phyloP scores from a whole-genome alignment of 2,888 invertebrate genomes.

The Trachelus troglodyta region DNA sequence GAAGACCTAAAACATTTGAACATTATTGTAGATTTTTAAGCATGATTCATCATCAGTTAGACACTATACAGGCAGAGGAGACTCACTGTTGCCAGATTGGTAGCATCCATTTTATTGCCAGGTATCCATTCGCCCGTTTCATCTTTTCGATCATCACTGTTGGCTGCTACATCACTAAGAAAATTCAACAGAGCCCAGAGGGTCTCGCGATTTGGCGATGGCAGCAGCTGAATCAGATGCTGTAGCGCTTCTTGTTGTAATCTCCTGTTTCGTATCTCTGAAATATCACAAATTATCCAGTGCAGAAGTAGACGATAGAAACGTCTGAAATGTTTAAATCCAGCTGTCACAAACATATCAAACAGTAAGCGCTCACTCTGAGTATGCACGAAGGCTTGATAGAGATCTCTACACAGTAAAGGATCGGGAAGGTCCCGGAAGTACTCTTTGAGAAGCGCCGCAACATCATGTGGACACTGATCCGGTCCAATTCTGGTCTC shows the following conservation, averaged over 20 bases:
- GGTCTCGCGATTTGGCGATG: slow-evolving; percentile 90
- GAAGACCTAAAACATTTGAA: slow-evolving; percentile 71
- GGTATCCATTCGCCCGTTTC: slow-evolving; percentile 71
- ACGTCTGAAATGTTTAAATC: background rate
- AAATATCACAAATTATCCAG: slow-evolving; percentile 35
- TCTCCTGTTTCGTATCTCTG: slow-evolving; percentile 85
- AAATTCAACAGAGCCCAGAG: slow-evolving; percentile 85
- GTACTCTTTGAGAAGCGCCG: slow-evolving; percentile 92
- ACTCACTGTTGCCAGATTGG: slow-evolving; percentile 83
- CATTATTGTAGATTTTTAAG: background rate
- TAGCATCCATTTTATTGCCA: slow-evolving; percentile 95
- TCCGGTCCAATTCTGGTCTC: slow-evolving; percentile 80
- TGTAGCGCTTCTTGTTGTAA: slow-evolving; percentile 86
- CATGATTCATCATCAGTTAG: background rate
- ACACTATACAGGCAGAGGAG: background rate
- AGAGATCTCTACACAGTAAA: slow-evolving; percentile 88
- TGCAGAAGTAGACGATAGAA: background rate
- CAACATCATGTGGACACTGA: slow-evolving; percentile 93
- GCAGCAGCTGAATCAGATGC: slow-evolving; percentile 86
- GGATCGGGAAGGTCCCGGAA: slow-evolving; percentile 94
- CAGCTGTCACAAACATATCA: background rate
- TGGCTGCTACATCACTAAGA: slow-evolving; percentile 80
- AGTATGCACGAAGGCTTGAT: slow-evolving; percentile 89
- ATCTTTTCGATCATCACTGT: slow-evolving; percentile 75
- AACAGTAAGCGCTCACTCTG: slow-evolving; percentile 78